phyloP scores from a whole-genome alignment of 2,888 invertebrate genomes.

The Bimastos eiseni region DNA sequence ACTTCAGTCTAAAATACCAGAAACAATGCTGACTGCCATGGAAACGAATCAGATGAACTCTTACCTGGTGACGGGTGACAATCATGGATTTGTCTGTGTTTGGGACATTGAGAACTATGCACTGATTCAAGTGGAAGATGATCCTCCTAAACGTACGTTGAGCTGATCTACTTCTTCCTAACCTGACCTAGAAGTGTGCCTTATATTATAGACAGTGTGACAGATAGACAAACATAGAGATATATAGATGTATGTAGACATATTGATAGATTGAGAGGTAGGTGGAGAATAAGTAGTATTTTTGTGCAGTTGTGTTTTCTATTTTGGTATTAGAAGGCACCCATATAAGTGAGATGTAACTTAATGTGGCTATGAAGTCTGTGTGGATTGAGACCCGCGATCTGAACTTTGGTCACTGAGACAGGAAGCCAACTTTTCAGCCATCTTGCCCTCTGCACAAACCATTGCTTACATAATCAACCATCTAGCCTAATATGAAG shows the following conservation, averaged over 20 bases:
- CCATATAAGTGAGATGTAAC: not conserved
- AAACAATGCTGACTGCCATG: constrained; percentile 50
- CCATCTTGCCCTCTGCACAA: not conserved
- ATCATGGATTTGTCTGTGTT: constrained; percentile 58
- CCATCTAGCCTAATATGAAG: not conserved
- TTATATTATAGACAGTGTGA: too few relatives aligned
- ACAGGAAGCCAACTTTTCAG: not conserved
- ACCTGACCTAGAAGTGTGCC: not conserved
- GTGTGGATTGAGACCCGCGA: not conserved
- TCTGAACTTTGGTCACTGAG: not conserved
- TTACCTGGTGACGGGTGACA: constrained; percentile 56
- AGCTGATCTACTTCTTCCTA: not conserved
- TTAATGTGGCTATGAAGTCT: not conserved
- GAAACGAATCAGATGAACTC: constrained; percentile 51
- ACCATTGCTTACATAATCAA: not conserved
- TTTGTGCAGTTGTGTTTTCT: not conserved
- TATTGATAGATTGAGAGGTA: not conserved
- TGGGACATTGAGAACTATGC: constrained; percentile 60
- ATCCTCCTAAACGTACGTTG: constrained; percentile 57
- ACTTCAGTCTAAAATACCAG: not conserved
- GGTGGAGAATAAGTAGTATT: not conserved
- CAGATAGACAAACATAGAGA: too few relatives aligned
- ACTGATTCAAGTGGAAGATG: constrained; percentile 45
- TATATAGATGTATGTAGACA: not conserved
- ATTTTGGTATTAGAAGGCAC: not conserved